Base-by-base conservation (phyloP, 2,888 invertebrate genomes). In the Tenthredo scrophulariae region DNA sequence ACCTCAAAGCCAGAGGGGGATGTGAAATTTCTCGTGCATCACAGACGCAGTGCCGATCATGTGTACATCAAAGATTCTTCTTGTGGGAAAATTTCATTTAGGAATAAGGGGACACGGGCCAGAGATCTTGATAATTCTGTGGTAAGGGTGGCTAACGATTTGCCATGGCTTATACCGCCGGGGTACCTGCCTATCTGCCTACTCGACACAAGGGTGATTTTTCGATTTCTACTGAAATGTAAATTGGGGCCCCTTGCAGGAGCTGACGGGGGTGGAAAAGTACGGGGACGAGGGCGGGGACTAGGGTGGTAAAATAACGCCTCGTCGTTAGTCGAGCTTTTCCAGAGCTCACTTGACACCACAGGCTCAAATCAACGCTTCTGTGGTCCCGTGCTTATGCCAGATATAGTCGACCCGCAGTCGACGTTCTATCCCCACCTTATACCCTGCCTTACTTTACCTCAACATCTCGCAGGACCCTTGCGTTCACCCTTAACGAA, bases 261-360 rank as follows among this genome's bases (percentile, higher is more conserved):
- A 70, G 70, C 40, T 2, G 10, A 80, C 43, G 82, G 58, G 80
- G 65, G 37, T 22, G 50, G 85, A 82, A 18, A 33, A 37, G 74
- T 22, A 62, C 10, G 26, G 13, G 37, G 37, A 37, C 37, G 33
- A 33, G 9, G 26, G 5, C 70, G 37, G 6, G 26, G 62, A 50
- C n/a, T 26, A 33, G 72, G 37, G 80, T 37, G 65, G 83, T 43
- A 46, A 40, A 74, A 40, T 22, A 74, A 74, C 74, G 74, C 74
- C 74, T 29, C 43, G 29, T 74, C 74, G 74, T 74, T 74, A 43
- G 40, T 0, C 40, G 72, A 74, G 22, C 10, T 40, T 74, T 74
- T 40, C 72, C 72, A 22, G 40, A 74, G n/a, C 22, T 74, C 72
- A 74, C 72, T 74, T 74, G 72, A 74, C 43, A 74, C 72, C 43